Evolutionary conservation across 1,140 invertebrate species (phyloP).

Genomic region (Drosophila truncata): DNA sequence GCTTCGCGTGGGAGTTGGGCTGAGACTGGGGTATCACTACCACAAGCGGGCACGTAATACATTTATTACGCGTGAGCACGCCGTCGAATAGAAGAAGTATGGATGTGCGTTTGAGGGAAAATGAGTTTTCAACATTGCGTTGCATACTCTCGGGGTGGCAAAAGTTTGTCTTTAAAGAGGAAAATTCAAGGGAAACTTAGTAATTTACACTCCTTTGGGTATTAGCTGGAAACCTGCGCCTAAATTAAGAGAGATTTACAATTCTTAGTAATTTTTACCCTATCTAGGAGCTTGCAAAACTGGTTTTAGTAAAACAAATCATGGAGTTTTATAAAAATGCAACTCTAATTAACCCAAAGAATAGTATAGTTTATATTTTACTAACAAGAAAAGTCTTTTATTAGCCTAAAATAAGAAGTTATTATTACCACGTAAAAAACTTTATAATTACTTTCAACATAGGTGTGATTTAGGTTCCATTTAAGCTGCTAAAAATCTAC

Average conservation of each 20-base stretch:
- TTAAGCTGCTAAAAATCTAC: neutral
- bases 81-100: conserved; percentile 14
- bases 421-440: neutral
- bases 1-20: conserved; percentile 15
- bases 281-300: too few species aligned
- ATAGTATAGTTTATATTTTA: too few species aligned
- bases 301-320: neutral
- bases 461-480: neutral
- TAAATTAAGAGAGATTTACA: neutral
- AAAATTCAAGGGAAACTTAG: conserved; percentile 5
- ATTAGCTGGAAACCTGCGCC: neutral
- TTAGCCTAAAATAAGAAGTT: neutral
- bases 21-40: neutral
- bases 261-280: too few species aligned
- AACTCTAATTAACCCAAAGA: neutral
- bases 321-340: neutral
- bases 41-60: conserved; percentile 62
- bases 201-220: too few species aligned
- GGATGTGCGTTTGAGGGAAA: conserved; percentile 41
- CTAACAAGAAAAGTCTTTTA: neutral
- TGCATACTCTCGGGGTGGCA: conserved; percentile 65
- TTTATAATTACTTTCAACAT: neutral
- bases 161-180: conserved; percentile 48
- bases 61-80: conserved; percentile 77
- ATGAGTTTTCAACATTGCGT: conserved; percentile 67